These are phyloP conservation scores for Auanema sp. DNA, from an alignment of 2,888 invertebrate genomes.

Conservation along the genomic window DNA sequence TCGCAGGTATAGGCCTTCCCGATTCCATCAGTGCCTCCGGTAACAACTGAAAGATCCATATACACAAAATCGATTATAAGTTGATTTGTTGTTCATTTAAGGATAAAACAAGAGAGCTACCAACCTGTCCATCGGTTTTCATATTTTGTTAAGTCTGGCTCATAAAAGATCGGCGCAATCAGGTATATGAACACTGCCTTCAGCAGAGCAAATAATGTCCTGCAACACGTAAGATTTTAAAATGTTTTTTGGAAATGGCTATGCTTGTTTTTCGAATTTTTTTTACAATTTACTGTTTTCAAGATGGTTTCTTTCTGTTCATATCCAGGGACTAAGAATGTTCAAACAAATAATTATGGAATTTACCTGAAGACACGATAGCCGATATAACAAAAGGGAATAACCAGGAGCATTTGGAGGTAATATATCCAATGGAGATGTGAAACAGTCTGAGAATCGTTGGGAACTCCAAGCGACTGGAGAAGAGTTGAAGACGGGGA, in stretches of 20 bases:
- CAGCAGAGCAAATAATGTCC: slow-evolving; percentile 54
- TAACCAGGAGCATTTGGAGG: slow-evolving; percentile 25
- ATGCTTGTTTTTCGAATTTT: neutral
- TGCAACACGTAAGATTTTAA: slow-evolving; percentile 18
- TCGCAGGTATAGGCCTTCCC: slow-evolving; percentile 57
- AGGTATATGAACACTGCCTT: slow-evolving; percentile 52
- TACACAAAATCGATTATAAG: no score
- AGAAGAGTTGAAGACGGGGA: neutral
- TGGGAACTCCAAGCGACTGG: no score
- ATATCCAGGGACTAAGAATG: no score
- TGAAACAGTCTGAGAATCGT: no score
- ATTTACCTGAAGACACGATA: slow-evolving; percentile 37
- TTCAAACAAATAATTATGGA: no score
- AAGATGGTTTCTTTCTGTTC: neutral
- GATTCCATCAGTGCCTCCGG: slow-evolving; percentile 60
- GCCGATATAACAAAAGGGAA: slow-evolving; percentile 34
- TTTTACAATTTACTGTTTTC: neutral
- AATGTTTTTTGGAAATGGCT: no score
- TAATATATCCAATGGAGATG: neutral
- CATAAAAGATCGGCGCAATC: slow-evolving; percentile 52
- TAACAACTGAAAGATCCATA: slow-evolving; percentile 47
- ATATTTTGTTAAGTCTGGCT: slow-evolving; percentile 47
- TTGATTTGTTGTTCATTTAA: slow-evolving; percentile 1
- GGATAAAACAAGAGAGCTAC: slow-evolving; percentile 7
- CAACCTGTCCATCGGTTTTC: slow-evolving; percentile 55